Base-by-base conservation (phyloP, 2,113 vertebrate genomes). In the Isurus oxyrinchus region DNA sequence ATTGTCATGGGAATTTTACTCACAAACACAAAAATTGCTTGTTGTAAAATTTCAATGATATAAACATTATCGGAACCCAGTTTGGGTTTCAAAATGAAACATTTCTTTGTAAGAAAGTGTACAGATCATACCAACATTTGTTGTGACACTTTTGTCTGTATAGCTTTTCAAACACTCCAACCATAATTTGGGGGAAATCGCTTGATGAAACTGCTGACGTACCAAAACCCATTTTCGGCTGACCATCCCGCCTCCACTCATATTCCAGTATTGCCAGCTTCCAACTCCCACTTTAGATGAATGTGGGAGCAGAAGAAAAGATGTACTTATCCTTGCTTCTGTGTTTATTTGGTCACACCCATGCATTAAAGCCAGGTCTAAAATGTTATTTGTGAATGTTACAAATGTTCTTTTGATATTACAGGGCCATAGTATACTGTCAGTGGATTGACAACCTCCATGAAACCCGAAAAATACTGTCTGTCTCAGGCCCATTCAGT, bases 391-490 rank as follows among this genome's bases (percentile, higher is more conserved):
- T 59, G 2, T 72, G 27, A 95, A 72, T 72, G 67, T 95, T 69
- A 72, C 44, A 31, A 96, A n/a, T 97, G 6, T 97, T 97, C 97
- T 97, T 86, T 2, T 96, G 57, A 97, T 96, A 88, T 97, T 97
- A 72, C 97, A 99, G 99, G 99, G 99, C 98, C 0, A 98, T 99
- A 97, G 98, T 98, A 23, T 99, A 99, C 97, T 99, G 99, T 97
- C 99, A 99, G 4, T 99, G 99, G 99, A 99, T 99, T 98, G 99
- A 99, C 97, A 99, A 99, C 96, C 98, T 99, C 96, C 98, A 99
- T 0, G 98, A 99, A 97, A 99, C 99, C 0, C 98, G 98, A 97
- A 99, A 99, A 98, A 98, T 99, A 97, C 98, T 99, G 96, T 98
- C 98, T 0, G 98, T 99, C 97, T 98, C 98, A 81, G 99, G 99